Evolutionary conservation across 2,888 invertebrate genomes (phyloP).

Genomic region (Tryphoninae sp.): DNA sequence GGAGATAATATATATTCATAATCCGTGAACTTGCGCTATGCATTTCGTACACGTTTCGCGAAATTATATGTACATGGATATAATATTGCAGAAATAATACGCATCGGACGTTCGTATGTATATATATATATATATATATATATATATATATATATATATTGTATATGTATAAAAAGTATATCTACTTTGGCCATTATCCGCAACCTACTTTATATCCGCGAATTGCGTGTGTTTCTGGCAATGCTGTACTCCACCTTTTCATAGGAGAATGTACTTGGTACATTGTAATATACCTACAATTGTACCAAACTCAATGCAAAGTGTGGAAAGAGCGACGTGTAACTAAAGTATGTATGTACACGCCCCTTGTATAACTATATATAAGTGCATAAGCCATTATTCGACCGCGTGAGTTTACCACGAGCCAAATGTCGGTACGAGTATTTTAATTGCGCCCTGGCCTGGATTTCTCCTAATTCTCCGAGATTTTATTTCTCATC

Average conservation of each 20-base stretch:
- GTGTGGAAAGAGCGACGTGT: neutral
- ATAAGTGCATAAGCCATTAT: neutral
- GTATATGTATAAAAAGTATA: neutral
- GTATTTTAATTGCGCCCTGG: constrained; percentile 16
- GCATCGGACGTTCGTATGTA: neutral
- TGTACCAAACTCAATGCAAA: neutral
- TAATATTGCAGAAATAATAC: constrained; percentile 24
- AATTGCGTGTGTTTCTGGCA: constrained; percentile 58
- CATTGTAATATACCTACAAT: neutral
- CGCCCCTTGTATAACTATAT: neutral
- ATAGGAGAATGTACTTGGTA: constrained; percentile 36
- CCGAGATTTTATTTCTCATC: constrained; percentile 1
- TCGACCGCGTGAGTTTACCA: constrained; percentile 18
- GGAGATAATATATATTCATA: constrained; percentile 53
- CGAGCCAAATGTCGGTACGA: constrained; percentile 39
- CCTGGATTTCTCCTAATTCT: constrained; percentile 29
- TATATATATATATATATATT: neutral
- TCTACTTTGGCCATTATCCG: constrained; percentile 47
- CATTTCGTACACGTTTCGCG: constrained; percentile 44
- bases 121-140: neutral
- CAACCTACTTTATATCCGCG: constrained; percentile 58
- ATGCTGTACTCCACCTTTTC: constrained; percentile 34
- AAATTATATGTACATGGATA: constrained; percentile 24
- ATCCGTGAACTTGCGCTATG: constrained; percentile 51
- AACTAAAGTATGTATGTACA: neutral